A percentile compares a stretch with the other conserved stretches of the same genome.
Conservation (phyloP, 2,888 invertebrate species). For the Ochropleura leucogaster region DNA sequence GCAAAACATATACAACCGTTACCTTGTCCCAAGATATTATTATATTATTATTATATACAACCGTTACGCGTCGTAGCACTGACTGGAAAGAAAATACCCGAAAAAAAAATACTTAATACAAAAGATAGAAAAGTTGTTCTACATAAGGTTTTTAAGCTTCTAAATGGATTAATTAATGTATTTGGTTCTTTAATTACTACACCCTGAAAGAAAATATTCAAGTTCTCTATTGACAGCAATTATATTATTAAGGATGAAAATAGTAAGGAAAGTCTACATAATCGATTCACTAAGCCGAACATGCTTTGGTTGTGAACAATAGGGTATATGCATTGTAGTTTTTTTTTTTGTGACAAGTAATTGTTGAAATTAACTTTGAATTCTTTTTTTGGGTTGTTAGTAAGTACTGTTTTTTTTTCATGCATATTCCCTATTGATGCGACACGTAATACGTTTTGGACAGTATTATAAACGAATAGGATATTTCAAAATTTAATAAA, state of each 20-base stretch:
- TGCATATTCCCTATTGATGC: too few species aligned
- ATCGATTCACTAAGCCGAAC: background rate
- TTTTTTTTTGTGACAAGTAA: too few species aligned
- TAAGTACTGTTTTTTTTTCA: too few species aligned
- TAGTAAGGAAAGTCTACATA: background rate
- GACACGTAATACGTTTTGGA: background rate
- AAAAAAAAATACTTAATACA: background rate
- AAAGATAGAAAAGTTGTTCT: background rate
- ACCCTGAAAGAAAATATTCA: background rate
- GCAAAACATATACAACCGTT: background rate
- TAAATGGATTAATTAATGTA: background rate
- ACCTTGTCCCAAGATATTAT: too few species aligned
- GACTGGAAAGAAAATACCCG: conserved; percentile 7
- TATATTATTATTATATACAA: too few species aligned
- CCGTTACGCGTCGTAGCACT: background rate
- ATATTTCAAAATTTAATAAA: background rate
- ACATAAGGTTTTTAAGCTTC: background rate
- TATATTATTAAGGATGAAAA: background rate
- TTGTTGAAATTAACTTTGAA: too few species aligned
- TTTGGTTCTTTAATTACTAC: background rate
- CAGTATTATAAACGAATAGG: background rate
- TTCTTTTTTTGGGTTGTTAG: too few species aligned
- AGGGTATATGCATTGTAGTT: too few species aligned
- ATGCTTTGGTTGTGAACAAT: background rate
- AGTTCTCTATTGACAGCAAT: background rate